phyloP scores from a whole-genome alignment of 2,888 invertebrate species.

The Dasysyrphus albostriatus region DNA sequence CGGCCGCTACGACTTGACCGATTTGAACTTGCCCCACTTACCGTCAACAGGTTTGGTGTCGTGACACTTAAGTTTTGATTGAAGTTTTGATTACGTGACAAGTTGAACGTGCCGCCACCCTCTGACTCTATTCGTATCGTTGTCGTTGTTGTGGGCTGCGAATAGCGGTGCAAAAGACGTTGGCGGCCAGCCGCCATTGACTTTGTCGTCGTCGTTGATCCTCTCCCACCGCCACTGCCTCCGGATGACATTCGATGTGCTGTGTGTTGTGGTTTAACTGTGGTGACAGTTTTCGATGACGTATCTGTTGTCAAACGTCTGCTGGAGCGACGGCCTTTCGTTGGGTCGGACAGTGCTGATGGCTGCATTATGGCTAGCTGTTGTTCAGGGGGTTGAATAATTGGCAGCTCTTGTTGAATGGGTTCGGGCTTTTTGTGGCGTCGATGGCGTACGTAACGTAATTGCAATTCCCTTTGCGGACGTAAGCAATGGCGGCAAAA shows the following conservation, averaged over 20 bases:
- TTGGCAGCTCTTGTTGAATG: conserved; percentile 63
- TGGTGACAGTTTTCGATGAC: conserved; percentile 56
- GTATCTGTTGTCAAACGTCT: conserved; percentile 74
- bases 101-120: conserved; percentile 52
- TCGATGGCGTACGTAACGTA: conserved; percentile 77
- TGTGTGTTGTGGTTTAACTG: conserved; percentile 80
- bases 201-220: conserved; percentile 41
- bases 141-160: conserved; percentile 73
- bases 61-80: conserved; percentile 77
- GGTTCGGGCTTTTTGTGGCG: conserved; percentile 65
- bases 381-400: conserved; percentile 27
- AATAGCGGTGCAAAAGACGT: conserved; percentile 65
- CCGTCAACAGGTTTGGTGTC: conserved; percentile 68
- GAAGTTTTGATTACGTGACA: conserved; percentile 74
- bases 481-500: conserved; percentile 82
- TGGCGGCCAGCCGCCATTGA: conserved; percentile 53
- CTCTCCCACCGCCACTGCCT: conserved; percentile 73
- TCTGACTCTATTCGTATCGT: conserved; percentile 71
- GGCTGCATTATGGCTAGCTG: conserved; percentile 76
- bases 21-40: conserved; percentile 74
- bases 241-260: conserved; percentile 79
- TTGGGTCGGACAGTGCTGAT: conserved; percentile 77
- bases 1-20: conserved; percentile 74
- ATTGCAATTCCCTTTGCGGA: conserved; percentile 79
- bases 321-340: conserved; percentile 75